These are phyloP conservation scores for Corapipo altera DNA, from an alignment of 2,113 vertebrate species.

Conservation along the genomic window DNA sequence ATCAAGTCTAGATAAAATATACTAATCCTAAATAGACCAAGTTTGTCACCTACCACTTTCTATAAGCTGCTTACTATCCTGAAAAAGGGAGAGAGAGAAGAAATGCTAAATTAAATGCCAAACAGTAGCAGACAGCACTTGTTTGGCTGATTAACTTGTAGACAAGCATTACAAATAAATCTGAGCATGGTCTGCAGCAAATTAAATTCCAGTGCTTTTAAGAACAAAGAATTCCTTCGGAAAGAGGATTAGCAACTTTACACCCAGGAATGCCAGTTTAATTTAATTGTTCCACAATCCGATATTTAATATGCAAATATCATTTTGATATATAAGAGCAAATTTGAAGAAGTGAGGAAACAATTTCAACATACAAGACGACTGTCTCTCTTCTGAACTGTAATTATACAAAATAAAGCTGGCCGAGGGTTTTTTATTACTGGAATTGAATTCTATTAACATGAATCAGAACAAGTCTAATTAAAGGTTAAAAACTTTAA, in stretches of 20 bases:
- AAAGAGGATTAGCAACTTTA: conserved; percentile 88
- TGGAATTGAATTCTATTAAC: conserved; percentile 76
- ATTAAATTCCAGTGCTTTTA: conserved; percentile 85
- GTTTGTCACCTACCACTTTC: conserved; percentile 82
- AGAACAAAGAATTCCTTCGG: conserved; percentile 83
- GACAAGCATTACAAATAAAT: conserved; percentile 85
- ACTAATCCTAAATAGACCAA: conserved; percentile 79
- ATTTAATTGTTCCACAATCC: conserved; percentile 83
- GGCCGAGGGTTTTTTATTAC: conserved; percentile 43
- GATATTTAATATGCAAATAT: conserved; percentile 85
- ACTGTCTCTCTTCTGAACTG: conserved; percentile 64
- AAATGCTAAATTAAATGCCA: conserved; percentile 82
- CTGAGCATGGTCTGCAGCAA: conserved; percentile 78
- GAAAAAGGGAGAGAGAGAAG: conserved; percentile 53
- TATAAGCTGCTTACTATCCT: conserved; percentile 82
- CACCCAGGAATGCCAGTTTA: conserved; percentile 81
- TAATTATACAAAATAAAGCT: conserved; percentile 75
- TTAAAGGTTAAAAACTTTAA: conserved; percentile 79
- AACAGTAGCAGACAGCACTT: conserved; percentile 78
- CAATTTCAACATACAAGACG: conserved; percentile 68
- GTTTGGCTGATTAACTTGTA: conserved; percentile 84
- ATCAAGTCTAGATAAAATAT: conserved; percentile 79
- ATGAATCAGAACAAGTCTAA: conserved; percentile 76
- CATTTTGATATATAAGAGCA: conserved; percentile 74
- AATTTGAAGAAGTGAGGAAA: conserved; percentile 74